Evolutionary conservation across 2,888 invertebrate species (phyloP), one percentile per base, ranked within the genome.

Genomic region (Eupelmus urozonus): DNA sequence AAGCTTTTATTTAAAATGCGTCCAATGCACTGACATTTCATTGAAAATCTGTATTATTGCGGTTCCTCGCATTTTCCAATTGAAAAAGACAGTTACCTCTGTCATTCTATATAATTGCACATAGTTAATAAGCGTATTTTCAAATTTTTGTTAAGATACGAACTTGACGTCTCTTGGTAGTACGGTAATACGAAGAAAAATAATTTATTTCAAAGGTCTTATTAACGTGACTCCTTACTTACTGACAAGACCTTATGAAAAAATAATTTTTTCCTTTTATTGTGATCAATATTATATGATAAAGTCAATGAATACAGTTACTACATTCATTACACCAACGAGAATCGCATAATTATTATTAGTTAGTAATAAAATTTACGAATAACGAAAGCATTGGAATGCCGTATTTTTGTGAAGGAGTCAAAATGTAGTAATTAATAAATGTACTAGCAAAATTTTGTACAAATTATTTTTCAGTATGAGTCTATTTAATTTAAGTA

Each of bases 161-260:
- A 53, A 63, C 18, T 53, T 16, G 65, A 53, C 29, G 25, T 66
- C 18, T 18, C 1, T 45, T 55, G 16, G 66, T 16, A 42, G 34
- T 49, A 34, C 9, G 3, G 34, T 34, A 34, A n/a, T n/a, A n/a
- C 9, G 40, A n/a, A 27, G 65, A 63, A 34, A 55, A 72, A 55
- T n/a, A 60, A 42, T 71, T 34, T 70, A n/a, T 71, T 55, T 57
- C 40, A 9, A 40, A 49, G 71, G 66, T 51, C 51, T 78, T 55
- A 18, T 27, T 60, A 59, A 49, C 53, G 25, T 76, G 69, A 79
- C 65, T 76, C 49, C 51, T 29, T 53, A 23, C 11, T 72, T 45
- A 42, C 72, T 72, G 72, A 76, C 72, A 25, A 79, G 71, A 29
- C 67, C 57, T 60, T 20, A 23, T 16, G 60, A 67, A 71, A 66